These are phyloP conservation scores for Tortricodes alternella DNA, from an alignment of 2,888 invertebrate genomes.

Conservation along the genomic window DNA sequence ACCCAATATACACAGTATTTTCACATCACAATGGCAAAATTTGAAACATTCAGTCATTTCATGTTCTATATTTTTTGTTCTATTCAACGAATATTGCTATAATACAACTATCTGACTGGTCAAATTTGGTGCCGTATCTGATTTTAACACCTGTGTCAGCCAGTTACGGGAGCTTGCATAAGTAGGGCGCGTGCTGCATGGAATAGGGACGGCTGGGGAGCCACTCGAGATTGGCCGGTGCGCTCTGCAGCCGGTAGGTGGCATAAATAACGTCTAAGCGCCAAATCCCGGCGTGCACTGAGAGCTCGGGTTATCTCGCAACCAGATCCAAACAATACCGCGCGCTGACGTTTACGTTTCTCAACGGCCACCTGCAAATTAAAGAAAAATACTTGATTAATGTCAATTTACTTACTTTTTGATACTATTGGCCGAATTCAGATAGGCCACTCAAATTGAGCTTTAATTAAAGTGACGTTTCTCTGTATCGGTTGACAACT, in stretches of 20 bases:
- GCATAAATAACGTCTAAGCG: constrained; percentile 87
- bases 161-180: constrained; percentile 70
- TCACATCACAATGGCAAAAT: no score
- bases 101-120: background rate
- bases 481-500: no score
- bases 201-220: constrained; percentile 76
- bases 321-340: constrained; percentile 87
- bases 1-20: no score
- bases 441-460: no score
- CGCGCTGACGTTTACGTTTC: constrained; percentile 83
- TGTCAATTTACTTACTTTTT: no score
- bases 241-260: constrained; percentile 85
- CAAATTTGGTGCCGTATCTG: constrained; percentile 24
- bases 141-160: constrained; percentile 54
- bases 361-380: constrained; percentile 83
- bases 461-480: no score
- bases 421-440: no score
- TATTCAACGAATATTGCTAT: background rate
- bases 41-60: background rate
- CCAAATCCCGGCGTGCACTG: constrained; percentile 90
- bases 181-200: constrained; percentile 80
- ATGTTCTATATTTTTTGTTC: background rate
- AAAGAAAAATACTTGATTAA: no score
- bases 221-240: constrained; percentile 71
- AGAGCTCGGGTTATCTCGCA: constrained; percentile 90